Conservation (phyloP, 2,113 vertebrate species). For the Acrocephalus kingi region DNA sequence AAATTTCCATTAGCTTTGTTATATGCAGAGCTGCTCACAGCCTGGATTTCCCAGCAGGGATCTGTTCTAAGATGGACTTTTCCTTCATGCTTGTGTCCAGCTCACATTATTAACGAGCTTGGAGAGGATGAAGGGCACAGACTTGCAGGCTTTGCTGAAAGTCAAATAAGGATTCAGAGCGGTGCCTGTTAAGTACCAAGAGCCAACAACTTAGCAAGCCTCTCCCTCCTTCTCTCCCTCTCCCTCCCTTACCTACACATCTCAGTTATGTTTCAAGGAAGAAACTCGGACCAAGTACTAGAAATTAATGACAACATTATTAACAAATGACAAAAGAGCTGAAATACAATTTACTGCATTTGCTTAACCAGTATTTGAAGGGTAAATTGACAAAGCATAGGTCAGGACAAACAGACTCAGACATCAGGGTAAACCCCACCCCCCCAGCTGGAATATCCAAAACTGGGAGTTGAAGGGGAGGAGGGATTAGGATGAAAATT, state of each 20-base stretch:
- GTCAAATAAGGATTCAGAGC: not conserved
- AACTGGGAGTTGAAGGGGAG: not conserved
- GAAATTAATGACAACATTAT: not conserved
- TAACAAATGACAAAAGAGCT: not conserved
- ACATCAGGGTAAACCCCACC: not conserved
- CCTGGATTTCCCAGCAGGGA: conserved; percentile 24
- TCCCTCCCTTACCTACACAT: not conserved
- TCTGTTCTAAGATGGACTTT: conserved; percentile 13
- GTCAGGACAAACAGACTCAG: not conserved
- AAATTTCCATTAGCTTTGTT: conserved; percentile 63
- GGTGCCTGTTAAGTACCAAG: not conserved
- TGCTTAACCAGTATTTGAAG: not conserved
- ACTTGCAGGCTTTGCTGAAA: conserved; percentile 11
- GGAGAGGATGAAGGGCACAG: conserved; percentile 19
- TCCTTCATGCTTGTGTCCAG: conserved; percentile 24
- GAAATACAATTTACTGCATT: not conserved
- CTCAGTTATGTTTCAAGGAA: not conserved
- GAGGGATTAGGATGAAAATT: not conserved
- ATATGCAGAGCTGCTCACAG: conserved; percentile 29
- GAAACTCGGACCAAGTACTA: not conserved
- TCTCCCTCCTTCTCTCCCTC: too few species aligned
- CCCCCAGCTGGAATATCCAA: not conserved
- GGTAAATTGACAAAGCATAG: not conserved
- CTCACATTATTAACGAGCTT: conserved; percentile 23
- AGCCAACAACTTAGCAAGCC: not conserved